Base-by-base conservation (phyloP, 2,797 vertebrate species). In the Otus scops region DNA sequence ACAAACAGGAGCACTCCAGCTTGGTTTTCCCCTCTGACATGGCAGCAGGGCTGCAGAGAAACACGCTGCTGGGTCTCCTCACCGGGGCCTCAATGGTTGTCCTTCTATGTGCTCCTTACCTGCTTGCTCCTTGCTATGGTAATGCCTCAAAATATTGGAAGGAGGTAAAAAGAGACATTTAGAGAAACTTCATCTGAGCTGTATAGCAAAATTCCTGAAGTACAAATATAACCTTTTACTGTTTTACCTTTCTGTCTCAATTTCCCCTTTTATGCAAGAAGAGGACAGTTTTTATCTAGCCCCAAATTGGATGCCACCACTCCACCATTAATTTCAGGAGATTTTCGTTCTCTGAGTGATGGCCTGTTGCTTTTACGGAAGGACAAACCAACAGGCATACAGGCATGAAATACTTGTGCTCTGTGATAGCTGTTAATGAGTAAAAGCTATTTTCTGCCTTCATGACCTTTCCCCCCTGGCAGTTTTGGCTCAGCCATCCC, bases 1-100 rank as follows among this genome's bases (percentile, higher is more conserved):
- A 5, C 19, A 8, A 32, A 60, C 38, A 22, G 57, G 14, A 70
- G 27, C 0, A 1, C 43, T 57, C 21, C 1, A 0, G 36, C 21
- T 59, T 4, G 12, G 43, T n/a, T 50, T 32, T 81, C n/a, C 28
- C 50, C 24, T 24, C 53, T 0, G 0, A 16, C 54, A 11, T 3
- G 1, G 48, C 34, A 70, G 34, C 50, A 7, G 41, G 41, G 41
- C 34, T 64, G 50, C 41, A 6, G 22, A 2, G 1, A 51, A 71
- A 34, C 0, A 1, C 2, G 1, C 34, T 28, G 53, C 30, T 15
- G 34, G 13, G 26, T 9, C 43, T 30, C 28, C 30, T 51, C 6
- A 1, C 51, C 3, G 4, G 28, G 28, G 30, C 32, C 47, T 54
- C 8, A 0, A 3, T n/a, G 45, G 38, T 51, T 14, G 26, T 39